Evolutionary conservation across 2,797 vertebrate species (phyloP).

Genomic region (Microtus agrestis): DNA sequence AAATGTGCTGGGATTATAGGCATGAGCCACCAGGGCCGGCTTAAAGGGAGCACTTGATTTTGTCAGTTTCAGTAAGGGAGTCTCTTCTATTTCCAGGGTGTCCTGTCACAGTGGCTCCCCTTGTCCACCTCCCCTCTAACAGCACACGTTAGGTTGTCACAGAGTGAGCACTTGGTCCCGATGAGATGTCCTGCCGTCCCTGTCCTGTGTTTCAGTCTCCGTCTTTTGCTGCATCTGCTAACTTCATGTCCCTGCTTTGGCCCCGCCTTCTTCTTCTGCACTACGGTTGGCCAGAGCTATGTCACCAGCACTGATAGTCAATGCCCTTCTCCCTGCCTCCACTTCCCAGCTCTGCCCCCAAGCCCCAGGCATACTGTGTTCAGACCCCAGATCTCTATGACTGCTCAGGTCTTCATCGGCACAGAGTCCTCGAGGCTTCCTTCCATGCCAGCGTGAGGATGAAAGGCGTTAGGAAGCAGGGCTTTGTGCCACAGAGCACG

Average conservation of each 20-base stretch:
- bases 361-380: not conserved
- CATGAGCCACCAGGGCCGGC: not conserved
- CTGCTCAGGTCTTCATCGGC: not conserved
- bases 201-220: not conserved
- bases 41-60: constrained; percentile 13
- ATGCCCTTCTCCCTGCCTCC: rapidly evolving
- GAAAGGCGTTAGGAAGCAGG: not conserved
- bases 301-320: not conserved
- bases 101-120: not conserved
- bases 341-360: not conserved
- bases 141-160: not conserved
- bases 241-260: not conserved
- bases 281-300: not conserved
- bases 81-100: not conserved
- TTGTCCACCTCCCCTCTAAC: not conserved
- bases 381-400: not conserved
- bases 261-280: not conserved
- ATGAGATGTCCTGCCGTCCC: not conserved
- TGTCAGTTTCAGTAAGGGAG: not conserved
- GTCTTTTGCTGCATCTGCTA: not conserved
- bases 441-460: not conserved
- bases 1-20: not conserved
- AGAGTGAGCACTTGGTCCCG: no score
- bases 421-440: not conserved
- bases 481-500: not conserved